A percentile compares a stretch with the other conserved stretches of the same genome.
Evolutionary conservation across 2,797 vertebrate genomes (phyloP).

Genomic region (Brotogeris chrysoptera): DNA sequence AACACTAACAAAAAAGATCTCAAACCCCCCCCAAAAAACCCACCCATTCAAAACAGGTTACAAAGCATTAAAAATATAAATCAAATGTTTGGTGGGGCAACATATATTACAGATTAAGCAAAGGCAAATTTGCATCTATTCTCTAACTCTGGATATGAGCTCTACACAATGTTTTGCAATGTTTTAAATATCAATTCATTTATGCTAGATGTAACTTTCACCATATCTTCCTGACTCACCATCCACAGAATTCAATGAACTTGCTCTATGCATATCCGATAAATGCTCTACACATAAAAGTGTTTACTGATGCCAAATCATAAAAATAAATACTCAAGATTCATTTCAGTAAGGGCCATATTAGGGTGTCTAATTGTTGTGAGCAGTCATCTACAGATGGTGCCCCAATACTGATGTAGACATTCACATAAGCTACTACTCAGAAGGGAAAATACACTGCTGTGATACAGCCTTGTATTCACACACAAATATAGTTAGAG

Average conservation of each 20-base stretch:
- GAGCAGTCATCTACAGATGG: background rate
- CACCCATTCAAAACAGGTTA: background rate
- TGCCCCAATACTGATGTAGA: background rate
- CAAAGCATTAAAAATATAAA: background rate
- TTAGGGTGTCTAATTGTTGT: background rate
- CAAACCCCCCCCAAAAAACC: fast-evolving
- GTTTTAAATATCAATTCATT: background rate
- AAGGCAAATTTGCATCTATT: background rate
- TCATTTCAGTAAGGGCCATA: background rate
- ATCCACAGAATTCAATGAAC: background rate
- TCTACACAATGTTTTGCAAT: background rate
- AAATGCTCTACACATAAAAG: background rate
- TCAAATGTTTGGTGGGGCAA: fast-evolving
- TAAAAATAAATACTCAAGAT: background rate
- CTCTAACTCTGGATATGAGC: background rate
- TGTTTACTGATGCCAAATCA: background rate
- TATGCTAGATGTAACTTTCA: background rate
- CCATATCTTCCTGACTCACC: background rate
- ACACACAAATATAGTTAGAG: background rate
- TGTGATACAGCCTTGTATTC: background rate
- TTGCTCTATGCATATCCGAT: background rate
- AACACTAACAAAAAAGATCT: fast-evolving
- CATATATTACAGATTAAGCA: background rate
- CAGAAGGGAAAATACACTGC: background rate
- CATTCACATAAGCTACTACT: background rate